phyloP scores from a whole-genome alignment of 2,113 vertebrate species.

The Phaethornis superciliosus region DNA sequence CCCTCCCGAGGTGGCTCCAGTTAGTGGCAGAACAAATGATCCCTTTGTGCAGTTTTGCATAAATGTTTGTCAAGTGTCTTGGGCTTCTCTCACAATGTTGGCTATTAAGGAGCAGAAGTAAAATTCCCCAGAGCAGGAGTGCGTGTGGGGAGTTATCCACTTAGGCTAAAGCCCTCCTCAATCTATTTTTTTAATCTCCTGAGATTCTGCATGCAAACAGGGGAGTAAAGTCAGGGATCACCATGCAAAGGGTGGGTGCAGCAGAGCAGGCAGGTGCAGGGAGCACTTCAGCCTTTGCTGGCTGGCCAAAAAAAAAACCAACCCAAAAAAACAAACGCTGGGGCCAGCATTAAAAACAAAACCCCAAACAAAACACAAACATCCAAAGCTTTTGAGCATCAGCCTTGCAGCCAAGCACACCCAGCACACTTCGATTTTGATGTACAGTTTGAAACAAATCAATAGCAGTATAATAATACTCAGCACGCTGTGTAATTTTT shows the following conservation, averaged over 20 bases:
- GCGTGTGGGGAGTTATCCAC: background rate
- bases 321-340: background rate
- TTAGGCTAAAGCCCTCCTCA: background rate
- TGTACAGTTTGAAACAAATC: constrained; percentile 99
- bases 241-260: background rate
- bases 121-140: constrained; percentile 40
- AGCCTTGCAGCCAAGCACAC: constrained; percentile 72
- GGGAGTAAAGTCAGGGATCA: background rate
- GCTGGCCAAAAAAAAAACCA: background rate
- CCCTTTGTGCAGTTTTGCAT: constrained; percentile 58
- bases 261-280: background rate
- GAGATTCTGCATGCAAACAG: background rate
- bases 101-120: constrained; percentile 48
- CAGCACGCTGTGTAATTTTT: constrained; percentile 97
- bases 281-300: background rate
- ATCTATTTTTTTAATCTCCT: background rate
- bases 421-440: constrained; percentile 84
- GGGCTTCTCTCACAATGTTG: constrained; percentile 1
- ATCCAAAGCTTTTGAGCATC: constrained; percentile 62
- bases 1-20: constrained; percentile 4
- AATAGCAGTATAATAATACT: constrained; percentile 97
- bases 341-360: constrained; percentile 22
- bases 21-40: constrained; percentile 47
- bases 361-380: background rate
- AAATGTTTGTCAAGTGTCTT: constrained; percentile 56